Conservation (phyloP, 2,888 invertebrate species). For the Acanthoscelides obtectus region DNA sequence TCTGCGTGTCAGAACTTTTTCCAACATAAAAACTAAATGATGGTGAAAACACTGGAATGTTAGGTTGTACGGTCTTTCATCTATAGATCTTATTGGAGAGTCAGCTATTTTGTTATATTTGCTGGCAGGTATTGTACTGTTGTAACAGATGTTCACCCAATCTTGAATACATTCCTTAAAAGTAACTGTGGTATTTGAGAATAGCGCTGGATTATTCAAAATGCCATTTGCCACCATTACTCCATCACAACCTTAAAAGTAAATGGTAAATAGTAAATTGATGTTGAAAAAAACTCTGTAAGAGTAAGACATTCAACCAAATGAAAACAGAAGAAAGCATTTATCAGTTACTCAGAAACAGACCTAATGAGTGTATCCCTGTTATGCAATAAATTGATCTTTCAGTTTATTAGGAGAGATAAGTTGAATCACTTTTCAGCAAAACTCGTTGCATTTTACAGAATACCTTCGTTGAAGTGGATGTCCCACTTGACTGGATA, state of each 20-base stretch:
- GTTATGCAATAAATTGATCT: too few species aligned
- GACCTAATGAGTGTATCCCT: too few species aligned
- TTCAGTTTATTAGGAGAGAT: too few species aligned
- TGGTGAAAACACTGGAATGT: slow-evolving; percentile 89
- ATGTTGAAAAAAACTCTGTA: too few species aligned
- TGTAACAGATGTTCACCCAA: slow-evolving; percentile 71
- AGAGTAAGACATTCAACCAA: too few species aligned
- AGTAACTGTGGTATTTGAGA: slow-evolving; percentile 66
- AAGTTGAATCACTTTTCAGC: too few species aligned
- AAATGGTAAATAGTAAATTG: too few species aligned
- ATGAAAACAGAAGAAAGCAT: too few species aligned
- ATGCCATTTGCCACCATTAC: slow-evolving; percentile 92
- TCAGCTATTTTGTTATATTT: slow-evolving; percentile 19
- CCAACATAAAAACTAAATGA: slow-evolving; percentile 94
- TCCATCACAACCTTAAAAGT: slow-evolving; percentile 60
- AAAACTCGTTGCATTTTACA: too few species aligned
- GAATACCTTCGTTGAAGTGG: too few species aligned
- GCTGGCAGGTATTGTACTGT: slow-evolving; percentile 41
- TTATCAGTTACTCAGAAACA: too few species aligned
- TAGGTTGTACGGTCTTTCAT: slow-evolving; percentile 55
- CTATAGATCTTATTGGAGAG: slow-evolving; percentile 25
- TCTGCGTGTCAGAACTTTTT: slow-evolving; percentile 68
- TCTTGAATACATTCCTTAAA: slow-evolving; percentile 72
- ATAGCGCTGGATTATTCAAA: slow-evolving; percentile 87
- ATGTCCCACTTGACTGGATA: too few species aligned